A percentile compares a stretch with the other conserved stretches of the same genome.
phyloP scores from a whole-genome alignment of 2,113 vertebrate species.

The Eidolon helvum region DNA sequence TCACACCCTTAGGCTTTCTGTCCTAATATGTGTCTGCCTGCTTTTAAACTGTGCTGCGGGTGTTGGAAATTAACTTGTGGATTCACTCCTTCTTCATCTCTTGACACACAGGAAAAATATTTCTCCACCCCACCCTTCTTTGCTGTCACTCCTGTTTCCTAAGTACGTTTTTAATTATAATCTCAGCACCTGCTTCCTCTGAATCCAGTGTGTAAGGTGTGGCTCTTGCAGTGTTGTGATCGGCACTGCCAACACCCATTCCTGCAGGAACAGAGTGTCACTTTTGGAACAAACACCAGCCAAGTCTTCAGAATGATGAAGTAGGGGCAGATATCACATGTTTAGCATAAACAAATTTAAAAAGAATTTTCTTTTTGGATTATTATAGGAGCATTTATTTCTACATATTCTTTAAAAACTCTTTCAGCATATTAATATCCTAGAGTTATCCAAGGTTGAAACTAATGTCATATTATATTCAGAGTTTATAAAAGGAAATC shows the following conservation, averaged over 20 bases:
- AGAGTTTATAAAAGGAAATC: neutral
- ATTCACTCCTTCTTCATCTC: neutral
- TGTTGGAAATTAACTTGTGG: neutral
- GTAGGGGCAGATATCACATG: neutral
- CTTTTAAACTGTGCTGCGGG: neutral
- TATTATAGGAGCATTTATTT: conserved; percentile 26
- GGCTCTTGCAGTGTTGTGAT: conserved; percentile 19
- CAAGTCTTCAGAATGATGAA: neutral
- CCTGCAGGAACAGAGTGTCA: conserved; percentile 66
- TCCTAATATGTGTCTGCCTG: neutral
- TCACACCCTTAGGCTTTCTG: neutral
- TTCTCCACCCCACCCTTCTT: conserved; percentile 44
- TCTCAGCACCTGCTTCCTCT: conserved; percentile 61
- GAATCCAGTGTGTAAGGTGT: conserved; percentile 18
- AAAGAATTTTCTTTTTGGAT: conserved; percentile 37
- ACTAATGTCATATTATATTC: neutral
- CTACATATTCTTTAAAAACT: neutral
- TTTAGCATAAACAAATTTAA: neutral
- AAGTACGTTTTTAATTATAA: conserved; percentile 14
- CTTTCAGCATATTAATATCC: neutral
- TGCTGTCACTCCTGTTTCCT: conserved; percentile 60
- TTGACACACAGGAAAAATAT: conserved; percentile 55
- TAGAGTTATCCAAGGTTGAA: conserved; percentile 1
- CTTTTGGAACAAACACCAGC: conserved; percentile 22
- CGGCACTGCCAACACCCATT: conserved; percentile 42